Conservation (phyloP, 2,797 vertebrate species). For the Euthynnus affinis region DNA sequence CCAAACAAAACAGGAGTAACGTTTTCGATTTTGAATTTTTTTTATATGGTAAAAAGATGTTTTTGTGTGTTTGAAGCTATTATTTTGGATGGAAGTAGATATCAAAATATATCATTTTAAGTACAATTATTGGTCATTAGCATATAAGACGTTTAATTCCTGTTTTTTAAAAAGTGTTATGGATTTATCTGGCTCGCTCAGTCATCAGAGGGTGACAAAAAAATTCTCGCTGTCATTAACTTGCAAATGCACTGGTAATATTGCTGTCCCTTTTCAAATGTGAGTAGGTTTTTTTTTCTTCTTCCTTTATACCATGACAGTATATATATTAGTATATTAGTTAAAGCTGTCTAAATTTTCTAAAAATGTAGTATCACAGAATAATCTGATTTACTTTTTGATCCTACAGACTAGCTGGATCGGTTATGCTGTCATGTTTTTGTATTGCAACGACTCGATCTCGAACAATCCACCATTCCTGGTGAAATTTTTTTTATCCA, state of each 20-base stretch:
- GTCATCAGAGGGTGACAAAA: neutral
- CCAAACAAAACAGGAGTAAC: conserved; percentile 64
- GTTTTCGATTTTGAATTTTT: conserved; percentile 72
- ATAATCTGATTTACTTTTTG: neutral
- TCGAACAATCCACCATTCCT: neutral
- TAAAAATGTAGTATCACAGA: neutral
- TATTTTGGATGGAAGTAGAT: neutral
- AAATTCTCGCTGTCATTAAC: neutral
- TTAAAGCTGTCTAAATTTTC: neutral
- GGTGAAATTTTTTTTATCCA: too few species aligned
- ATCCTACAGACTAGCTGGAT: neutral
- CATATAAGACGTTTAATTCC: neutral
- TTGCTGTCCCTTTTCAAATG: neutral
- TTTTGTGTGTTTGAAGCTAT: neutral
- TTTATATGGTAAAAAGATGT: neutral
- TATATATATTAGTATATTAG: neutral
- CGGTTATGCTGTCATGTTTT: neutral
- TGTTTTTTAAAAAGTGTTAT: neutral
- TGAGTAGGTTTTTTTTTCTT: neutral
- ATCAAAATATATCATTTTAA: neutral
- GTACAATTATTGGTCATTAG: neutral
- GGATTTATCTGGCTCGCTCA: neutral
- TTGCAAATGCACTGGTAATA: neutral
- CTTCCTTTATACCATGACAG: neutral
- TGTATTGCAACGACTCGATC: neutral